phyloP scores from a whole-genome alignment of 2,113 vertebrate genomes.

The Plecotus auritus region DNA sequence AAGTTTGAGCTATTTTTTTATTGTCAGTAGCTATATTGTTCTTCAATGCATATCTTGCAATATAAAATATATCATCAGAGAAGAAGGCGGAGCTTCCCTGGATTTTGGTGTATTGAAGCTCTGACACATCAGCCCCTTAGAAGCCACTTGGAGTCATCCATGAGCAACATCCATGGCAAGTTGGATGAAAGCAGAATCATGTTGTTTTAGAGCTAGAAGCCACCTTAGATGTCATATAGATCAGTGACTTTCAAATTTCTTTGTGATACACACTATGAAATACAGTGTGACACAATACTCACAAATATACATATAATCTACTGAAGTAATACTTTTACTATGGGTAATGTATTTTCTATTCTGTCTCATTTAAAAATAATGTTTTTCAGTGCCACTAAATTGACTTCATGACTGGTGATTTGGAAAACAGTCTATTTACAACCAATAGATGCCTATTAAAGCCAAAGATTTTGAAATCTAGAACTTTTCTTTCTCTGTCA shows the following conservation, averaged over 20 bases:
- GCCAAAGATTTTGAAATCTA: not conserved
- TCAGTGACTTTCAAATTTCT: not conserved
- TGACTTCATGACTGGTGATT: not conserved
- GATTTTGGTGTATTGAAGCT: not conserved
- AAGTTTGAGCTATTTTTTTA: not conserved
- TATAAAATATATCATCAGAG: not conserved
- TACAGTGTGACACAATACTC: not conserved
- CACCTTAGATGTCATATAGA: not conserved
- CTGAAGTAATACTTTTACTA: not conserved
- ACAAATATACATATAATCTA: no score
- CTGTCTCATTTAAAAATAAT: not conserved
- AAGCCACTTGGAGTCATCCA: not conserved
- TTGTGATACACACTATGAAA: not conserved
- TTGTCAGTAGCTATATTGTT: not conserved
- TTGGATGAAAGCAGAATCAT: not conserved
- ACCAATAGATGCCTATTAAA: not conserved
- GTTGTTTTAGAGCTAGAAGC: not conserved
- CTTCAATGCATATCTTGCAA: not conserved
- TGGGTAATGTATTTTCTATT: not conserved
- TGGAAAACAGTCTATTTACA: not conserved
- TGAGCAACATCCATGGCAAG: not conserved
- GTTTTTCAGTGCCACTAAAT: not conserved
- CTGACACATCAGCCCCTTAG: not conserved
- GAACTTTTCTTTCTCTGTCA: not conserved
- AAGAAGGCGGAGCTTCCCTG: not conserved